Conservation (phyloP, 2,113 vertebrate species). For the Caloenas nicobarica region DNA sequence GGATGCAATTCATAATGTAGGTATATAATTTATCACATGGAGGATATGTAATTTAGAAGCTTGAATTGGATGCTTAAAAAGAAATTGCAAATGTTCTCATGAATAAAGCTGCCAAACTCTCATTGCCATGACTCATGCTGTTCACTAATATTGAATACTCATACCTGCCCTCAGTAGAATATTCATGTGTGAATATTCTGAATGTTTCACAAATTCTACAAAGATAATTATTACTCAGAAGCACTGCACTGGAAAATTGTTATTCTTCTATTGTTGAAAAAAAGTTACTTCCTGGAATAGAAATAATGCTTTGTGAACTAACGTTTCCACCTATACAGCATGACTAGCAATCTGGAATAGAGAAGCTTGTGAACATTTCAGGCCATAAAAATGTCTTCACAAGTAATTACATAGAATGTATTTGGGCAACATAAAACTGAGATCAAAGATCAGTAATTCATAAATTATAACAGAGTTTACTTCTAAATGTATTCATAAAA, state of each 20-base stretch:
- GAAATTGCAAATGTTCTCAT: conserved; percentile 60
- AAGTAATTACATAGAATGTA: background rate
- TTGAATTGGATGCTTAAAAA: conserved; percentile 36
- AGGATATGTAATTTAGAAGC: conserved; percentile 34
- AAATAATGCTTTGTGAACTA: background rate
- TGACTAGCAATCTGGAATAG: background rate
- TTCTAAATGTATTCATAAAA: background rate
- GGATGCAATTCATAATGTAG: conserved; percentile 25
- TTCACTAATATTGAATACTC: conserved; percentile 36
- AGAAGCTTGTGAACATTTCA: background rate
- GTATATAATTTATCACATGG: conserved; percentile 37
- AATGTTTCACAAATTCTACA: conserved; percentile 52
- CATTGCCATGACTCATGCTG: conserved; percentile 35
- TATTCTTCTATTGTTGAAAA: conserved; percentile 12
- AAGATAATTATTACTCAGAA: conserved; percentile 55
- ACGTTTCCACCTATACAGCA: background rate
- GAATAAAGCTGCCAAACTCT: conserved; percentile 61
- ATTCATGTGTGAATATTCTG: conserved; percentile 55
- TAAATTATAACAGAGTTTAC: background rate
- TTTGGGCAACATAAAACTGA: background rate
- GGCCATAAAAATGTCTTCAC: background rate
- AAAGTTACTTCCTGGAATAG: background rate
- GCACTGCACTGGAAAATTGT: background rate
- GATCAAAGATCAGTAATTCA: background rate
- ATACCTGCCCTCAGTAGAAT: background rate